Conservation (phyloP, 2,888 invertebrate genomes). For the Osmoderma eremita region DNA sequence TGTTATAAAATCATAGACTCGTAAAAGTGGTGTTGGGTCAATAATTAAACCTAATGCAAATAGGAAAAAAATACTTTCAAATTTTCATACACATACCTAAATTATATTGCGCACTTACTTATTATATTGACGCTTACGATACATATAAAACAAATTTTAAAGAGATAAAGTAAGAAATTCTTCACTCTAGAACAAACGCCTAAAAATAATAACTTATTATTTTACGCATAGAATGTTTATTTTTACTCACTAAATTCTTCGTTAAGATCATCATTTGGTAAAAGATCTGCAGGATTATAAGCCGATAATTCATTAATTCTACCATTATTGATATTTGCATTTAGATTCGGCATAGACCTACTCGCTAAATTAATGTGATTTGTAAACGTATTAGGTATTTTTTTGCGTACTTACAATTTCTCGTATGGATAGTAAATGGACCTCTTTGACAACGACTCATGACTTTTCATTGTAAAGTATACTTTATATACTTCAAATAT, state of each 20-base stretch:
- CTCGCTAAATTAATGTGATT: constrained; percentile 23
- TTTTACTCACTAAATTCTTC: not conserved
- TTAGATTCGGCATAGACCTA: constrained; percentile 13
- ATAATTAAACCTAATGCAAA: constrained; percentile 35
- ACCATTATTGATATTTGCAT: not conserved
- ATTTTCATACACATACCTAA: no score
- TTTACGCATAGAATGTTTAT: not conserved
- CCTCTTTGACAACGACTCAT: constrained; percentile 6
- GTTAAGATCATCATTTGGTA: constrained; percentile 29
- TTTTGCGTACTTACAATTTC: constrained; percentile 7
- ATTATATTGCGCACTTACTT: constrained; percentile 12
- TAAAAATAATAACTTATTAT: not conserved
- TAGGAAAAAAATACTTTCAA: not conserved
- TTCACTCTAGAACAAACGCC: not conserved
- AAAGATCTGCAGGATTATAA: constrained; percentile 33
- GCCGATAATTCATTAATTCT: not conserved
- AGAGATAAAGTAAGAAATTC: not conserved
- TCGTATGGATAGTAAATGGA: not conserved
- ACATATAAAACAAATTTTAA: constrained; percentile 26
- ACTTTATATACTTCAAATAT: not conserved
- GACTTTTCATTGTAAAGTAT: constrained; percentile 7
- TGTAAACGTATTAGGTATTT: constrained; percentile 1
- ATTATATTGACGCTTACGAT: constrained; percentile 28
- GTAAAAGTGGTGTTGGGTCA: constrained; percentile 36
- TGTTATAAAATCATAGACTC: constrained; percentile 29